Conservation (phyloP, 2,113 vertebrate genomes). For the Hepsetus odoe region DNA sequence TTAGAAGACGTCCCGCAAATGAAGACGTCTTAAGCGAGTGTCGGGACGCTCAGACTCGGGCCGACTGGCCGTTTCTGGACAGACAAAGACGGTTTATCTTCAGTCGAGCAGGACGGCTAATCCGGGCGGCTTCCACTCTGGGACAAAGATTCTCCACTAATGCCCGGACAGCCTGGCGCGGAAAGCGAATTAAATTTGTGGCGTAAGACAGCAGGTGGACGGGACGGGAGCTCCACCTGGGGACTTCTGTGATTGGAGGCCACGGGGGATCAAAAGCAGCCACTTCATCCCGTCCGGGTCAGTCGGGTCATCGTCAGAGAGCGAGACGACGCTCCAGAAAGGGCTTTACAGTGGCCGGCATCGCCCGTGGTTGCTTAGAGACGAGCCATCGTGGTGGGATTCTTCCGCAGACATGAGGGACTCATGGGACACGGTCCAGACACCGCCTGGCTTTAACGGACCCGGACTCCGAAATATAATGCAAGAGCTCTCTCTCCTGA, state of each 20-base stretch:
- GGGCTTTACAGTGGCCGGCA: neutral
- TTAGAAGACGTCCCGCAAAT: conserved; percentile 25
- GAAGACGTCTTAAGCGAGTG: conserved; percentile 39
- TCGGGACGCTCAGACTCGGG: conserved; percentile 1
- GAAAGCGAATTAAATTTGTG: conserved; percentile 82
- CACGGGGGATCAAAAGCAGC: conserved; percentile 66
- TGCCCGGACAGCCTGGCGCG: conserved; percentile 69
- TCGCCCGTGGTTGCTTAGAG: no score
- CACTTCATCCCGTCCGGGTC: conserved; percentile 60
- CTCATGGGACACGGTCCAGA: no score
- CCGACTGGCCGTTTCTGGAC: conserved; percentile 37
- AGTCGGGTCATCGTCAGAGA: conserved; percentile 62
- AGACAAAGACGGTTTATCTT: conserved; percentile 46
- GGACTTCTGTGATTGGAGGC: conserved; percentile 55
- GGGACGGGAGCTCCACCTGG: conserved; percentile 65
- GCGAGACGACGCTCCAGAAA: neutral
- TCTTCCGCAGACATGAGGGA: no score
- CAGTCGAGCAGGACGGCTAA: conserved; percentile 39
- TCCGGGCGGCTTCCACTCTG: conserved; percentile 55
- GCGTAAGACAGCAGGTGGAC: conserved; percentile 72
- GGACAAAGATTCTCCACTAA: conserved; percentile 74
- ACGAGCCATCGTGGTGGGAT: no score
- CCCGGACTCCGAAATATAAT: no score
- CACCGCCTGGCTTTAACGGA: no score
- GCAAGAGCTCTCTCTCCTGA: no score